A percentile compares a stretch with the other conserved stretches of the same genome.
Evolutionary conservation across 2,113 vertebrate genomes (phyloP).

Genomic region (Halcyon malimbica): DNA sequence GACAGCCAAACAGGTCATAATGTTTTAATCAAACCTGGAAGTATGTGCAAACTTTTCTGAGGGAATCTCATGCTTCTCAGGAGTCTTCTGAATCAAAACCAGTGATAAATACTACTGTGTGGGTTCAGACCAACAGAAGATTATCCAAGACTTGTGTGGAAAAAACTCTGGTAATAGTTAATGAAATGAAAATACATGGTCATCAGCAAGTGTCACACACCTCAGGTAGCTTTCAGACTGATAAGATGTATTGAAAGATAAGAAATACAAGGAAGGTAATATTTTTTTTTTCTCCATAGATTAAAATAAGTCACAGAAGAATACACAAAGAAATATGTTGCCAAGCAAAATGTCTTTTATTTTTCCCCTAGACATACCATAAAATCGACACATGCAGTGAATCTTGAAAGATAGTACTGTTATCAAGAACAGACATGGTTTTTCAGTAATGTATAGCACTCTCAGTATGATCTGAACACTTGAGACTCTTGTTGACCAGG

Average conservation of each 20-base stretch:
- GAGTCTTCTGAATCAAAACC: neutral
- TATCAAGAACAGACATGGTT: neutral
- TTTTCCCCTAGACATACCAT: neutral
- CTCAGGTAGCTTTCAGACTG: neutral
- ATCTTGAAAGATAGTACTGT: neutral
- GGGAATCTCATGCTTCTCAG: rapidly evolving
- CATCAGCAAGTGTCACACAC: neutral
- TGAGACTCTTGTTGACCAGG: neutral
- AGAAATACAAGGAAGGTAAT: neutral
- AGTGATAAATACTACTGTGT: neutral
- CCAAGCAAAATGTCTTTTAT: neutral
- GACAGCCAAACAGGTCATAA: neutral
- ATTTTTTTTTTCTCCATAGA: neutral
- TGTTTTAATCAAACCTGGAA: neutral
- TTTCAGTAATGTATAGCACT: neutral
- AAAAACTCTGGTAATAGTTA: neutral
- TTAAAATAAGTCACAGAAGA: neutral
- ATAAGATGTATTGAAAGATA: neutral
- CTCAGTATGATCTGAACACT: neutral
- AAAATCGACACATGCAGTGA: neutral
- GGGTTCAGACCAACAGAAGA: neutral
- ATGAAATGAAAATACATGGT: neutral
- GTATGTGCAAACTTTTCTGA: neutral
- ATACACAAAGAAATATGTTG: neutral
- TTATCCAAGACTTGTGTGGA: neutral